Evolutionary conservation across 2,113 vertebrate genomes (phyloP).

Genomic region (Peromyscus polionotus): DNA sequence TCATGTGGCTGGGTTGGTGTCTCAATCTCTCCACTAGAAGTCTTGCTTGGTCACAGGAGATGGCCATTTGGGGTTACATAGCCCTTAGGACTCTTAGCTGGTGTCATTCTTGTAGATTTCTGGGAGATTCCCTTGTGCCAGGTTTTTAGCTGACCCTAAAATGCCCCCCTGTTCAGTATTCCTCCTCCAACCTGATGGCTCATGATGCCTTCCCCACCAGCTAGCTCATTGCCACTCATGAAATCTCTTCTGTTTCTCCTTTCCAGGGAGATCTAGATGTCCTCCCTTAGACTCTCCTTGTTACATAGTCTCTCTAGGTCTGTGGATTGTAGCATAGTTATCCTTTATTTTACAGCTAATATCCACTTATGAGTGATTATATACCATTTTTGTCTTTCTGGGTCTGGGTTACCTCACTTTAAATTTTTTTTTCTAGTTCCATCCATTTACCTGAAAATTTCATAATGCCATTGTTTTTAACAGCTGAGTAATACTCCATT

Average conservation of each 20-base stretch:
- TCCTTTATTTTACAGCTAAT: background rate
- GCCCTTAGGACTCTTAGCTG: background rate
- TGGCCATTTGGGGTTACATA: background rate
- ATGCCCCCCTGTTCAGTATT: background rate
- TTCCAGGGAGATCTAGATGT: background rate
- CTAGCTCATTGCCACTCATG: background rate
- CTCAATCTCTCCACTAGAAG: background rate
- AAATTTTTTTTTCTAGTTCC: background rate
- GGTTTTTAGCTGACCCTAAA: background rate
- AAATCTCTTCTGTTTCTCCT: too few species aligned
- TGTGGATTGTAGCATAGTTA: background rate
- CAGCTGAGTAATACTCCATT: background rate
- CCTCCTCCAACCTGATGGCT: background rate
- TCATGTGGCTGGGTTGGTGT: background rate
- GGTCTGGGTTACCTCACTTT: background rate
- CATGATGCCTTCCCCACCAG: background rate
- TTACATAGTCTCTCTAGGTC: background rate
- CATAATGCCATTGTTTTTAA: background rate
- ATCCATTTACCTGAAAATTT: background rate
- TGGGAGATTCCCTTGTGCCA: background rate
- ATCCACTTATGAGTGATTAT: background rate
- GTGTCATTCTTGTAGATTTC: background rate
- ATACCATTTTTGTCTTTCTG: background rate
- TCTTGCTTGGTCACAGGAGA: background rate
- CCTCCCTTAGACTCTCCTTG: background rate